Evolutionary conservation across 2,113 vertebrate genomes (phyloP).

Genomic region (Willisornis vidua): DNA sequence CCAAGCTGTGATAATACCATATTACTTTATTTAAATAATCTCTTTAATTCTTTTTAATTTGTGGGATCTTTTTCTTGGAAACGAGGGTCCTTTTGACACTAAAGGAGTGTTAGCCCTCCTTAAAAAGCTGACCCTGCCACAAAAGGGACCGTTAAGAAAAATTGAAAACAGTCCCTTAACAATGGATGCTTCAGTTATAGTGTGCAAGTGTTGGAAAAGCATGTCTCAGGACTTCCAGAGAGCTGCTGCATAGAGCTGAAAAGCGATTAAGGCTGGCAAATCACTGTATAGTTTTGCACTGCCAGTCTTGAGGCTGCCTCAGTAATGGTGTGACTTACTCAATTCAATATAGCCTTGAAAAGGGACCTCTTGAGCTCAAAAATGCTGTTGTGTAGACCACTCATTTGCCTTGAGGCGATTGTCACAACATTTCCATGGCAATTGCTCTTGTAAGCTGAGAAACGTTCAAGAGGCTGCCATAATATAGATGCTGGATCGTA

Average conservation of each 20-base stretch:
- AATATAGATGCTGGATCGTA: not conserved
- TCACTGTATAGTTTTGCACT: constrained; percentile 65
- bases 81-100: constrained; percentile 57
- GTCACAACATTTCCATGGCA: constrained; percentile 62
- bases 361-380: constrained; percentile 53
- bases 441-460: constrained; percentile 52
- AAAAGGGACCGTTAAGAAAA: constrained; percentile 62
- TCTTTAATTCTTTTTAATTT: constrained; percentile 58
- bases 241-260: constrained; percentile 64
- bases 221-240: constrained; percentile 58
- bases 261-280: constrained; percentile 68
- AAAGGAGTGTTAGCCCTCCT: constrained; percentile 11
- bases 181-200: constrained; percentile 60
- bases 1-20: constrained; percentile 35
- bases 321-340: constrained; percentile 57
- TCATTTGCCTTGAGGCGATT: constrained; percentile 45
- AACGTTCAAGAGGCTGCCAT: constrained; percentile 35
- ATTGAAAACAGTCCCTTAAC: constrained; percentile 59
- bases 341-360: constrained; percentile 64
- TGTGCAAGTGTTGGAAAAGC: constrained; percentile 66
- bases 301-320: constrained; percentile 55
- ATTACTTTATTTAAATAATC: constrained; percentile 53
- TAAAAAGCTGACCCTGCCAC: constrained; percentile 47
- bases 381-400: constrained; percentile 65
- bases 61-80: constrained; percentile 48